Evolutionary conservation across 2,113 vertebrate species (phyloP), one percentile per base, ranked within the genome.

Genomic region (Odocoileus hemionus): DNA sequence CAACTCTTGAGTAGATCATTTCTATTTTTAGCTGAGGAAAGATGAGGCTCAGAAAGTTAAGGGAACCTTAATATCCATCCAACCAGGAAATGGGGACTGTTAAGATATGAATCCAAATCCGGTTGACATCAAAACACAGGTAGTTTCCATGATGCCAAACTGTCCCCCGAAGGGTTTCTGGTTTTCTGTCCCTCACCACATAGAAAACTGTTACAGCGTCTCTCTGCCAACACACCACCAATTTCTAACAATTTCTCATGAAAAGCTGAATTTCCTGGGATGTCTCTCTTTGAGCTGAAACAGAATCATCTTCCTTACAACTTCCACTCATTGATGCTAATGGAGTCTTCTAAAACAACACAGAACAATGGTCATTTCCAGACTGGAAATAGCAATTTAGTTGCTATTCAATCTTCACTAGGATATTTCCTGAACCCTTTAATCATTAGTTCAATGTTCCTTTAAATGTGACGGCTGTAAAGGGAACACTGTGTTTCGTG

Each of bases 381-480:
- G 86, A 88, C 54, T 60, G 52, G 76, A 98, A 97, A 94, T 21
- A 93, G 79, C 61, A 86, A 94, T 89, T 89, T 84, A 80, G 43
- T 61, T 85, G 43, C 91, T 94, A 36, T 91, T 97, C 83, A 57
- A 8, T 93, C 86, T 94, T 93, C 61, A 80, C 36, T 45, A 60
- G 30, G n/a, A 47, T 89, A 74, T 89, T 95, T 96, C 36, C 74
- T 95, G 94, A 96, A 57, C 86, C 21, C 57, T 97, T 79, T 93
- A 92, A 96, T 96, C 91, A 85, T 97, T 91, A 97, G 89, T 93
- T 98, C 91, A 89, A 95, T 95, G 95, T 93, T 84, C 47, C 96
- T 97, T 93, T 98, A 97, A 98, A 93, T 86, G 50, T 91, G 91
- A 79, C 0, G 6, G 36, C 86, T 96, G 33, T 84, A 94, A 96